phyloP scores from a whole-genome alignment of 2,888 invertebrate species.

The Pheosia tremula region DNA sequence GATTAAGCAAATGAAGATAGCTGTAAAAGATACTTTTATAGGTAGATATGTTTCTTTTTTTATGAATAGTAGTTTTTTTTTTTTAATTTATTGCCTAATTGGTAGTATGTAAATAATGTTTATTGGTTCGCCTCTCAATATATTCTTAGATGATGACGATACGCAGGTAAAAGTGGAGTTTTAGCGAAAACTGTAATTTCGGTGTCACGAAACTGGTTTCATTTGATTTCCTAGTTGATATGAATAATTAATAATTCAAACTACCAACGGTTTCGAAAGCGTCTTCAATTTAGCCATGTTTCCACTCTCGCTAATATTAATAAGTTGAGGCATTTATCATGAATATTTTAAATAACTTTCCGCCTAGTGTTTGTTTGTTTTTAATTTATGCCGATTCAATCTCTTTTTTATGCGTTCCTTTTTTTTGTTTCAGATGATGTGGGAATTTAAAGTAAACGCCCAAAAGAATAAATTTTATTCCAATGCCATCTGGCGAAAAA shows the following conservation, averaged over 20 bases:
- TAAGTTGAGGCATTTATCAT: slow-evolving; percentile 26
- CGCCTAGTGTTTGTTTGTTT: slow-evolving; percentile 4
- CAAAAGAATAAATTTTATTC: slow-evolving; percentile 26
- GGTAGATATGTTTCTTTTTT: no score
- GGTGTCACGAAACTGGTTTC: slow-evolving; percentile 43
- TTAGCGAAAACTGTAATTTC: slow-evolving; percentile 41
- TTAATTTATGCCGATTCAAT: slow-evolving; percentile 5
- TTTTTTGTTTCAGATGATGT: slow-evolving; percentile 46
- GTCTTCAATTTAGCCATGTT: slow-evolving; percentile 39
- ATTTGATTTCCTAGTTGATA: slow-evolving; percentile 40
- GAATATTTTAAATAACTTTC: slow-evolving; percentile 13
- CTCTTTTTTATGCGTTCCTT: slow-evolving; percentile 6
- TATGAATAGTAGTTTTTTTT: no score
- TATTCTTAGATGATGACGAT: slow-evolving; percentile 23
- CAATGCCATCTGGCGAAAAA: slow-evolving; percentile 46
- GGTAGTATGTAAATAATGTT: slow-evolving; percentile 18
- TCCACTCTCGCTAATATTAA: slow-evolving; percentile 38
- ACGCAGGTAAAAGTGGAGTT: slow-evolving; percentile 43
- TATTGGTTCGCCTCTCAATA: slow-evolving; percentile 22
- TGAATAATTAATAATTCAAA: slow-evolving; percentile 50
- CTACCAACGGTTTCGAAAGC: slow-evolving; percentile 48
- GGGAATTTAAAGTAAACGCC: slow-evolving; percentile 29
- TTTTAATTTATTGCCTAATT: no score
- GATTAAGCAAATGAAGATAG: slow-evolving; percentile 4
- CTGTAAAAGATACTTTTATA: slow-evolving; percentile 4